Evolutionary conservation across 2,113 vertebrate species (phyloP).

Genomic region (Sinocyclocheilus maitianheensis): DNA sequence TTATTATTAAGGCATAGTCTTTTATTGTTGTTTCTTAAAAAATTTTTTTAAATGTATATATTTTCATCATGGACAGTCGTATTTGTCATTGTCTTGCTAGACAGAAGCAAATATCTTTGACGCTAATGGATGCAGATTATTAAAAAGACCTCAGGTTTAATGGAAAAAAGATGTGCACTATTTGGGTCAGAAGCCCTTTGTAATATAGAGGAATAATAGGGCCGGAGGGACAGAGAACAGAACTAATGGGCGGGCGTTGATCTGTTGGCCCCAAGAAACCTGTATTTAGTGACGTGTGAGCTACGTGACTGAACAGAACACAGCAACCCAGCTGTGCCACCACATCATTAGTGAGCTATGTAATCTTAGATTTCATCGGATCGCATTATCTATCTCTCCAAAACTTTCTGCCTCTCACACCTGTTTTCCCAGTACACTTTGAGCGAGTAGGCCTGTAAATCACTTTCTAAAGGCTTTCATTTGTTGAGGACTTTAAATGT

Average conservation of each 20-base stretch:
- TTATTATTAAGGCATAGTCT: not conserved
- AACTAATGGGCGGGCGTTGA: constrained; percentile 2
- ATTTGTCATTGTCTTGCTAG: not conserved
- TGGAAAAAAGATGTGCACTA: not conserved
- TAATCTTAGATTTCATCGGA: constrained; percentile 61
- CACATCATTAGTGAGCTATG: constrained; percentile 61
- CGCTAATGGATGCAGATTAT: not conserved
- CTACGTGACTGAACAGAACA: constrained; percentile 51
- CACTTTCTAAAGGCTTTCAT: constrained; percentile 80
- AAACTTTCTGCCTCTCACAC: constrained; percentile 54
- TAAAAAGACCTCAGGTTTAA: not conserved
- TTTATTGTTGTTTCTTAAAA: not conserved
- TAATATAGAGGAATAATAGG: constrained; percentile 1
- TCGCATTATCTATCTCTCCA: constrained; percentile 62
- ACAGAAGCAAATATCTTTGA: not conserved
- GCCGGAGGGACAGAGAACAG: not conserved
- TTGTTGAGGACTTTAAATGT: constrained; percentile 71
- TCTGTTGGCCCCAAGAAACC: constrained; percentile 24
- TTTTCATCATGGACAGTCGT: not conserved
- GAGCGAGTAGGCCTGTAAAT: constrained; percentile 70
- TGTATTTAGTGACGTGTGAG: constrained; percentile 37
- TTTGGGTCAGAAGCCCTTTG: not conserved
- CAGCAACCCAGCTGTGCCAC: constrained; percentile 34
- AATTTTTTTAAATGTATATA: not conserved
- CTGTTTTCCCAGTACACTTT: constrained; percentile 54